A percentile compares a stretch with the other conserved stretches of the same genome.
Evolutionary conservation across 2,888 invertebrate genomes (phyloP).

Genomic region (Tetrapedia diversipes): DNA sequence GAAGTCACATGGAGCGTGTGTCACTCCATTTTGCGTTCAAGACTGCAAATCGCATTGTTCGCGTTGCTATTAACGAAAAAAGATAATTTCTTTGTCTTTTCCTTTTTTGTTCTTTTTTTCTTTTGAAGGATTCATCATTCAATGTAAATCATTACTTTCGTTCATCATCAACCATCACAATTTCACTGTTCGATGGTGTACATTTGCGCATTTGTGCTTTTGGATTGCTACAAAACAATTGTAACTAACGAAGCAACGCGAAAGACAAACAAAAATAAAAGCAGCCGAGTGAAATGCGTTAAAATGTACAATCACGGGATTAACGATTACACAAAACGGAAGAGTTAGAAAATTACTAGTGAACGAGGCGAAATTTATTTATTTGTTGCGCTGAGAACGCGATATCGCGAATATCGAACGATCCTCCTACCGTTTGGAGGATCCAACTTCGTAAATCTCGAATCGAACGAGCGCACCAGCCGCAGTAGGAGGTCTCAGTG

Average conservation of each 20-base stretch:
- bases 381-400: constrained; percentile 37
- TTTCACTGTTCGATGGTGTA: background rate
- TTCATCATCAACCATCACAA: too few relatives aligned
- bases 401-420: background rate
- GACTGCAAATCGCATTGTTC: background rate
- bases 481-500: constrained; percentile 45
- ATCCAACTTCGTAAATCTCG: constrained; percentile 41
- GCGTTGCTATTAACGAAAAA: background rate
- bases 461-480: constrained; percentile 48
- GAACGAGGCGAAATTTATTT: constrained; percentile 23
- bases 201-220: background rate
- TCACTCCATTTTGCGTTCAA: background rate
- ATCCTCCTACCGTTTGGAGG: constrained; percentile 12
- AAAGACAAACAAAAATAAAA: background rate
- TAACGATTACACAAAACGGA: background rate
- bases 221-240: background rate
- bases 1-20: background rate
- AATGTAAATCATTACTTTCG: background rate
- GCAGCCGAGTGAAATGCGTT: constrained; percentile 1
- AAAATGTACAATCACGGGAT: background rate
- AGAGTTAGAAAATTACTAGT: background rate
- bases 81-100: background rate
- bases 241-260: background rate
- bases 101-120: background rate
- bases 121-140: background rate